Evolutionary conservation across 2,888 invertebrate species (phyloP), one percentile per base, ranked within the genome.

Genomic region (Tipula unca): DNA sequence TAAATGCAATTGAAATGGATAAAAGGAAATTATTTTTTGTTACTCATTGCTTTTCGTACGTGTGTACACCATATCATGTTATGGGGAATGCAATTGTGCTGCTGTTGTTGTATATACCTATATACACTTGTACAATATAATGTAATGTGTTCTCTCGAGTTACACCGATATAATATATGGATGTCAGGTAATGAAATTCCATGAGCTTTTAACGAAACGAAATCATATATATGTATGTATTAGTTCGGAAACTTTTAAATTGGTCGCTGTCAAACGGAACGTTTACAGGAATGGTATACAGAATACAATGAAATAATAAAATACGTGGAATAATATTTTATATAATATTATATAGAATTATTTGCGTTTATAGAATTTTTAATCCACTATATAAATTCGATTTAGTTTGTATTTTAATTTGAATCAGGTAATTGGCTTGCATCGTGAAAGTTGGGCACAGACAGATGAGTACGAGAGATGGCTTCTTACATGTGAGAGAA

Each of bases 1-100:
- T 25, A 69, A 54, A 69, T 69, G 69, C 69, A 69, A 69, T 69
- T 69, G 69, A 69, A 69, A 69, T 69, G 69, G 69, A 69, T 69
- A 69, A 69, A 69, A 69, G 69, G 13, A 69, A 8, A n/a, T n/a
- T n/a, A n/a, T 69, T 69, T 69, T 69, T 69, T 25, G 25, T 69
- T 48, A 10, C 10, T 13, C 69, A 25, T 25, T 25, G 69, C 20
- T 69, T 25, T 25, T 69, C 13, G 0, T 69, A 69, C 69, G 69
- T 69, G 69, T 69, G 69, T 25, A 25, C 69, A 69, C 69, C 69
- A 69, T 69, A 20, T 69, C 69, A 69, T 69, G 69, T 69, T 25
- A 25, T 0, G 6, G 69, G 69, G 69, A 69, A 69, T 69, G 69
- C 69, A 13, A 69, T 69, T 69, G 25, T 69, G 25, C 69, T 69